Conservation (phyloP, 2,113 vertebrate species). For the Cathartes aura region DNA sequence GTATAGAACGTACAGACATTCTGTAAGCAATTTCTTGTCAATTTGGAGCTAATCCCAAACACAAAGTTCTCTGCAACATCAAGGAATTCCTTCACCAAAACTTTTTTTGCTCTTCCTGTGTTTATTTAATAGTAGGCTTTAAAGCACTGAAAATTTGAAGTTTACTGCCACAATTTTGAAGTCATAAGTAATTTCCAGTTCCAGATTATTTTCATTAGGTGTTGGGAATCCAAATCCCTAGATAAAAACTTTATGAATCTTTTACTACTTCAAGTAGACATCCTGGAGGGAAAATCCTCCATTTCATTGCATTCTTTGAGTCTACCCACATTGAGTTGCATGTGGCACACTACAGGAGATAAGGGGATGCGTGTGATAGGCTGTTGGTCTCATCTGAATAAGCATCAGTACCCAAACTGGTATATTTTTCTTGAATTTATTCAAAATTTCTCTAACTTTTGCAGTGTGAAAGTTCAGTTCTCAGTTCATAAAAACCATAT, state of each 20-base stretch:
- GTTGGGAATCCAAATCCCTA: neutral
- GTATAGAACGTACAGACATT: accelerated
- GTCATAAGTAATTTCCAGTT: neutral
- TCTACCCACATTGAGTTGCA: neutral
- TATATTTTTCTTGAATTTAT: neutral
- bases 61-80: too few relatives aligned
- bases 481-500: accelerated
- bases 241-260: neutral
- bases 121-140: neutral
- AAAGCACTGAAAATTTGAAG: accelerated
- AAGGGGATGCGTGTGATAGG: too few relatives aligned
- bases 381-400: neutral
- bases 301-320: neutral
- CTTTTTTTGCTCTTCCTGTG: neutral
- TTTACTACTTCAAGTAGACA: neutral
- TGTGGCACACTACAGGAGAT: accelerated
- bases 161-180: neutral
- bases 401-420: neutral
- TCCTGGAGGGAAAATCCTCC: neutral
- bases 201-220: neutral
- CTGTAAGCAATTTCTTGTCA: neutral
- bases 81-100: neutral
- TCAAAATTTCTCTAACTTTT: neutral
- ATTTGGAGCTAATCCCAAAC: neutral
- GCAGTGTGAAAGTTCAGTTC: neutral